Evolutionary conservation across 2,113 vertebrate genomes (phyloP).

Genomic region (Clupea harengus): DNA sequence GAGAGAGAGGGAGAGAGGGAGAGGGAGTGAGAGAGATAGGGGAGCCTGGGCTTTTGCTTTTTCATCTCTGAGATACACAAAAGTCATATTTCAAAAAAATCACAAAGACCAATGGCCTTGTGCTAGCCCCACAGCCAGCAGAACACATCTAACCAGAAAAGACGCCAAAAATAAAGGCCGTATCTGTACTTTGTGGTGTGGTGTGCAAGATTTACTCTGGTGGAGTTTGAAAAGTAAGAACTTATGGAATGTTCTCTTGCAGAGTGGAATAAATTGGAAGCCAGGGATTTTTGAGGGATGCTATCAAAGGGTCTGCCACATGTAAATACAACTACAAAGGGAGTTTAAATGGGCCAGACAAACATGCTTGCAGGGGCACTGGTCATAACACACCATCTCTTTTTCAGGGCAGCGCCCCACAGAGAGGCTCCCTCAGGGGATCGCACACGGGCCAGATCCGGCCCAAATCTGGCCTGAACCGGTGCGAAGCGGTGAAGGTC

Average conservation of each 20-base stretch:
- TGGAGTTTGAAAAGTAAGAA: neutral
- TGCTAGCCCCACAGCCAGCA: neutral
- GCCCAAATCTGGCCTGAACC: neutral
- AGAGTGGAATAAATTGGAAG: conserved; percentile 40
- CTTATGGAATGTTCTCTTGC: conserved; percentile 33
- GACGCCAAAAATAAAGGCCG: conserved; percentile 26
- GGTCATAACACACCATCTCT: conserved; percentile 35
- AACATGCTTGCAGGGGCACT: conserved; percentile 16
- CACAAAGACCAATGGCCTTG: neutral
- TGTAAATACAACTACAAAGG: conserved; percentile 55
- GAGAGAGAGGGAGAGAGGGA: neutral
- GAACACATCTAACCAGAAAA: neutral
- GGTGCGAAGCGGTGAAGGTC: neutral
- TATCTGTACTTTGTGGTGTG: conserved; percentile 31
- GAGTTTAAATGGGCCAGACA: conserved; percentile 9
- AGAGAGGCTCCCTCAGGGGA: neutral
- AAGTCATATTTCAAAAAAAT: neutral
- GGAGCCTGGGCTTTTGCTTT: neutral
- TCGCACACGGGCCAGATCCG: neutral
- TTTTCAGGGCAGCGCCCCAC: neutral
- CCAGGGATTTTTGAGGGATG: conserved; percentile 2
- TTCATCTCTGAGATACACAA: neutral
- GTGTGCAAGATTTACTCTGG: conserved; percentile 35
- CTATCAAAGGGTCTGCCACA: conserved; percentile 33
- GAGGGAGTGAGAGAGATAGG: too few species aligned